Evolutionary conservation across 1,140 invertebrate species (phyloP).

Genomic region (Bombus waltoni): DNA sequence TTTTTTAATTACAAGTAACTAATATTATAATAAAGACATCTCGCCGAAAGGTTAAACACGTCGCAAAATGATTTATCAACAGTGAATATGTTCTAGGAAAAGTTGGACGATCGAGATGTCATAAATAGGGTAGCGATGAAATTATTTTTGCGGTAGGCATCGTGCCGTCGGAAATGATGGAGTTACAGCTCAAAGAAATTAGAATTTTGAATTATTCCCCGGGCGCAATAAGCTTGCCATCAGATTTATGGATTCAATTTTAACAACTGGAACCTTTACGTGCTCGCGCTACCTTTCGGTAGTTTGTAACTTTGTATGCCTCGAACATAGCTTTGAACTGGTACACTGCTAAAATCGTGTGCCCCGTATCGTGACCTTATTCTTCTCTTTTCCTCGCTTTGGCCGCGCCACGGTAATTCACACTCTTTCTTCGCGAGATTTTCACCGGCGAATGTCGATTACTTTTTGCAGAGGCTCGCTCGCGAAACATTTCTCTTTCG

Average conservation of each 20-base stretch:
- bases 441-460: constrained; percentile 3
- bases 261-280: constrained; percentile 21
- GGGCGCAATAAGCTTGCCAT: background rate
- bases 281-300: background rate
- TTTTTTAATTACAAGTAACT: no score
- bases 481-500: background rate
- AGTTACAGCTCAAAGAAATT: constrained; percentile 26
- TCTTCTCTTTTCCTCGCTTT: constrained; percentile 1
- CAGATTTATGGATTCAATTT: constrained; percentile 44
- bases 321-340: constrained; percentile 1
- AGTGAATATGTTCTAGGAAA: background rate
- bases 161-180: background rate
- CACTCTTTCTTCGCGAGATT: background rate
- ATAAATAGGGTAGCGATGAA: background rate
- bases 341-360: constrained; percentile 10
- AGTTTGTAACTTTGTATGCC: constrained; percentile 26
- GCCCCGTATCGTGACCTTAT: constrained; percentile 8
- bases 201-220: constrained; percentile 30
- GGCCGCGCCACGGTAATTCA: background rate
- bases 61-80: background rate
- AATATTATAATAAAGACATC: no score
- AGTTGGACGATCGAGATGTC: background rate
- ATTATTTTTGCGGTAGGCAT: background rate
- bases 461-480: background rate
- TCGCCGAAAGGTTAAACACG: no score